These are phyloP conservation scores for Heliconius sara DNA, from an alignment of 2,888 invertebrate genomes.

Conservation along the genomic window DNA sequence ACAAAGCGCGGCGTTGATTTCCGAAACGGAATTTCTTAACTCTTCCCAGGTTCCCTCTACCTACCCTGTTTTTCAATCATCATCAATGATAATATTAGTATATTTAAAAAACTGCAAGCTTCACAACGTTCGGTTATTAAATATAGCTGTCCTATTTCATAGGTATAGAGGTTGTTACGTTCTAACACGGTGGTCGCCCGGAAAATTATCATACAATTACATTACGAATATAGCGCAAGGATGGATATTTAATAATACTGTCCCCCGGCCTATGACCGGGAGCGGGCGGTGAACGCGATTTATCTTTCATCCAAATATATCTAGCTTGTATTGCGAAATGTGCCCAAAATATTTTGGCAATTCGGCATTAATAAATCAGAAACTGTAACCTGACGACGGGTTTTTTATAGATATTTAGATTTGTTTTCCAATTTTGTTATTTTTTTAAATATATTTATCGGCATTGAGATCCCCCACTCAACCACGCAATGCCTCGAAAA, in stretches of 20 bases:
- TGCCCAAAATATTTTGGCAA: neutral
- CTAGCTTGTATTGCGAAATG: neutral
- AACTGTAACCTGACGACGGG: neutral
- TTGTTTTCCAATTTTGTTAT: neutral
- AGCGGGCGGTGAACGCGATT: slow-evolving; percentile 3
- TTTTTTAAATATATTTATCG: neutral
- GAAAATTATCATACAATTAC: slow-evolving; percentile 18
- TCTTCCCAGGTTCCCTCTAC: too few species aligned
- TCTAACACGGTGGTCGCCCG: neutral
- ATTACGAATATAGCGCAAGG: slow-evolving; percentile 12
- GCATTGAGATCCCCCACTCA: neutral
- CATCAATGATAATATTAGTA: neutral
- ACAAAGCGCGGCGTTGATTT: too few species aligned
- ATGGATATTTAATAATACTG: slow-evolving; percentile 15
- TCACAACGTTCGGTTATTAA: neutral
- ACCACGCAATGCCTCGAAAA: too few species aligned
- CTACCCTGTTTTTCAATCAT: neutral
- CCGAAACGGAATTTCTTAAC: too few species aligned
- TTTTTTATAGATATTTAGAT: neutral
- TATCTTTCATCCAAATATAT: slow-evolving; percentile 11
- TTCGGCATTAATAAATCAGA: neutral
- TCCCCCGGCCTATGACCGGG: neutral
- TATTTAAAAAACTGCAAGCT: neutral
- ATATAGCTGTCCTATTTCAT: neutral
- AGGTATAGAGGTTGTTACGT: neutral